Evolutionary conservation across 2,797 vertebrate genomes (phyloP), one percentile per base, ranked within the genome.

Genomic region (Cryptoprocta ferox): DNA sequence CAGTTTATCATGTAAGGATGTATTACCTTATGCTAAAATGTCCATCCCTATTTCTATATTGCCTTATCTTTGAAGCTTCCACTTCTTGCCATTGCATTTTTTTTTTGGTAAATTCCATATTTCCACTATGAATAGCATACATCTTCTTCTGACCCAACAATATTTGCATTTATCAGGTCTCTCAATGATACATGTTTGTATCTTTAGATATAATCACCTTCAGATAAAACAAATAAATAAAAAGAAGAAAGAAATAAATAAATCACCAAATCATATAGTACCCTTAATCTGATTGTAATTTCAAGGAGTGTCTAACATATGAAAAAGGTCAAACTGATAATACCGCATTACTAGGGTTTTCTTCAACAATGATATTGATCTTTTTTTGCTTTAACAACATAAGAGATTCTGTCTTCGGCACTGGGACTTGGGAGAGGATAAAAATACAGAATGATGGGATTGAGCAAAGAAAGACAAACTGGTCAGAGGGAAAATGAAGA

Each of bases 401-500:
- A 86, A 50, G 1, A 37, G 24, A 89, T 91, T 88, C 35, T 65
- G 24, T 92, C 19, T 91, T 75, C 75, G 61, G 66, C 28, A 1
- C 19, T 59, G 32, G 14, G 19, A 75, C 53, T 79, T 86, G 26
- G 53, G 37, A 82, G 28, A 61, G 91, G 39, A 81, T 39, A 78
- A 85, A 85, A 95, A 89, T 81, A 65, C 3, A 71, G 9, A 95
- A 75, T 71, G 50, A 35, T 26, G 70, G 35, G 14, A 37, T 28
- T 86, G 70, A 71, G 65, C 78, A 85, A 90, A 96, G 32, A 37
- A 93, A 82, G 59, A 78, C 21, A 81, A 24, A 28, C 42, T 88
- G 78, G 35, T 81, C 50, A 84, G 32, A 75, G 61, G 28, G 53
- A 92, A 94, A 94, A 94, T 37, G 75, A 92, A 92, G 66, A 94